A percentile compares a stretch with the other conserved stretches of the same genome.
phyloP scores from a whole-genome alignment of 2,797 vertebrate genomes.

The Cynopterus sphinx region DNA sequence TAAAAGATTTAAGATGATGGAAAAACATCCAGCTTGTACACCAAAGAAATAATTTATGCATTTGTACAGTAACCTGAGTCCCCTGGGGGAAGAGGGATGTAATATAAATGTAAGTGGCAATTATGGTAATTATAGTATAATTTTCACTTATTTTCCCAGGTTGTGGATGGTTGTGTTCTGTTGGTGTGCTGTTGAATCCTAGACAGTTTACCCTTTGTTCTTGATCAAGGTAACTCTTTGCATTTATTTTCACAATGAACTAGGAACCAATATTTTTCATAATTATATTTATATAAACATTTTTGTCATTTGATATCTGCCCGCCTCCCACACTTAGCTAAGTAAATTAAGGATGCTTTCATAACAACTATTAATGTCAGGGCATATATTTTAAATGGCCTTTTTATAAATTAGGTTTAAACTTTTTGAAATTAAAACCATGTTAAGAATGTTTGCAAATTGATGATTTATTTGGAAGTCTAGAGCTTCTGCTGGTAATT shows the following conservation, averaged over 20 bases:
- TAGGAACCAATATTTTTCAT: not conserved
- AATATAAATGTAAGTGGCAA: not conserved
- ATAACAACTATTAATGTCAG: not conserved
- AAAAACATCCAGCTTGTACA: not conserved
- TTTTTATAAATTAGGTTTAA: not conserved
- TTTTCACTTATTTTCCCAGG: not conserved
- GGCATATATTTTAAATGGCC: not conserved
- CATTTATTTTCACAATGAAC: not conserved
- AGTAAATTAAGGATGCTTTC: slow-evolving; percentile 5
- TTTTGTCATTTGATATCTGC: not conserved
- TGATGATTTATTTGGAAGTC: not conserved
- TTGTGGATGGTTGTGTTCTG: not conserved
- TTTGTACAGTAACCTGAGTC: not conserved
- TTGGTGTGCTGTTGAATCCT: not conserved
- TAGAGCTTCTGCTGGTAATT: not conserved
- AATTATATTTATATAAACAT: not conserved
- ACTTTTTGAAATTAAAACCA: not conserved
- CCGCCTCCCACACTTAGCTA: not conserved
- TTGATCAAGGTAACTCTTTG: not conserved
- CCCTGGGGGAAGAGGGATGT: not conserved
- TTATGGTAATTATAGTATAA: not conserved
- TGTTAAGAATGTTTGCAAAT: not conserved
- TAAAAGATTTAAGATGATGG: not conserved
- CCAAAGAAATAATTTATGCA: not conserved
- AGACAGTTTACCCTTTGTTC: not conserved